Conservation (phyloP, 2,888 invertebrate species). For the Callyntrura sp. region DNA sequence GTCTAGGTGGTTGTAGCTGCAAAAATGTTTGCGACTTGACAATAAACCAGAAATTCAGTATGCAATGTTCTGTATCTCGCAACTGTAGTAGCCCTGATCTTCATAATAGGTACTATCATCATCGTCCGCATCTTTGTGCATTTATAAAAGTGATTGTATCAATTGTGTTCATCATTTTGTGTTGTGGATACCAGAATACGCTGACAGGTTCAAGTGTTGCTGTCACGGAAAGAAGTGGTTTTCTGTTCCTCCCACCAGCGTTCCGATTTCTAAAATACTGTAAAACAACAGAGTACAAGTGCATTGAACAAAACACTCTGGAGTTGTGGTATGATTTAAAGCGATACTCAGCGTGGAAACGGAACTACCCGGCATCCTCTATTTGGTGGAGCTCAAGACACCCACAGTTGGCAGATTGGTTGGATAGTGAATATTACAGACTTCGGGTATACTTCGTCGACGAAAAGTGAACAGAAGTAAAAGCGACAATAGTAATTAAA, state of each 20-base stretch:
- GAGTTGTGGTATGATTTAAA: constrained; percentile 71
- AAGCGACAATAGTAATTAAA: neutral
- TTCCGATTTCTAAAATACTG: constrained; percentile 73
- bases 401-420: constrained; percentile 65
- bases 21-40: neutral
- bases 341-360: constrained; percentile 57
- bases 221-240: constrained; percentile 41
- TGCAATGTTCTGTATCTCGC: neutral
- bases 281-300: constrained; percentile 53
- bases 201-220: neutral
- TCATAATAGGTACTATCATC: neutral
- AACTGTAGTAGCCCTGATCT: neutral
- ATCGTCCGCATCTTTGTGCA: neutral
- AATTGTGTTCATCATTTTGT: constrained; percentile 19
- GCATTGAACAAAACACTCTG: constrained; percentile 71
- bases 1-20: neutral
- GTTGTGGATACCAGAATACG: neutral
- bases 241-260: constrained; percentile 70
- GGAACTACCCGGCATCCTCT: constrained; percentile 59
- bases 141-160: constrained; percentile 16
- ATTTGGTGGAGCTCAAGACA: constrained; percentile 63
- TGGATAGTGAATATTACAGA: constrained; percentile 67
- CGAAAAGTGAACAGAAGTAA: constrained; percentile 22
- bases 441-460: constrained; percentile 54
- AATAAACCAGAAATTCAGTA: neutral